Percentiles rank a stretch among this genome's conserved stretches.
phyloP scores from a whole-genome alignment of 1,140 invertebrate species.

The Brachionus koreanus region DNA sequence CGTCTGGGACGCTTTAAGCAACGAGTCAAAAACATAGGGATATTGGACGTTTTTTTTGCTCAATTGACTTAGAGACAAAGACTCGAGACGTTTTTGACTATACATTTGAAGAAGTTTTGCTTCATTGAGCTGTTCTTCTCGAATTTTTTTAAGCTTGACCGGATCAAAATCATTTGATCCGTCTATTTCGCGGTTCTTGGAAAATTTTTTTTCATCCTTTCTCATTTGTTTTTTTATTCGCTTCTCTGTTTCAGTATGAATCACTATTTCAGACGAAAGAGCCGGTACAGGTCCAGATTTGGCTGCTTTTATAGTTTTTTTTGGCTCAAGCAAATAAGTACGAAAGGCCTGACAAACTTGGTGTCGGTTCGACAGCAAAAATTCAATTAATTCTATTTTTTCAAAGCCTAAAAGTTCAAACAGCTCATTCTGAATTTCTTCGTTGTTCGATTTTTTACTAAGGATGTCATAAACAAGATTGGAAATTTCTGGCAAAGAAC shows the following conservation, averaged over 20 bases:
- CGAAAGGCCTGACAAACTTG: background rate
- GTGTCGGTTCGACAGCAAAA: constrained; percentile 29
- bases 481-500: background rate
- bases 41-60: constrained; percentile 63
- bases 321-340: background rate
- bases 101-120: constrained; percentile 49
- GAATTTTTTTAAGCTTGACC: constrained; percentile 12
- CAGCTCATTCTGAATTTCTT: constrained; percentile 33
- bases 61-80: constrained; percentile 45
- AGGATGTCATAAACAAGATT: background rate
- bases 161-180: constrained; percentile 53
- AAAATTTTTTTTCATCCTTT: constrained; percentile 80
- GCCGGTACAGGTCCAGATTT: background rate
- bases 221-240: constrained; percentile 72
- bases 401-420: constrained; percentile 33
- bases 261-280: constrained; percentile 44
- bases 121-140: constrained; percentile 49
- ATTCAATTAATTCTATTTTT: constrained; percentile 21
- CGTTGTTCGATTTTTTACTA: background rate
- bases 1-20: constrained; percentile 65
- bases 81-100: constrained; percentile 40
- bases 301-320: background rate
- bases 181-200: constrained; percentile 56
- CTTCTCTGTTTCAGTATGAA: constrained; percentile 73
- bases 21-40: constrained; percentile 78